These are phyloP conservation scores for Crotalus viridis DNA, from an alignment of 2,113 vertebrate genomes.

Conservation along the genomic window DNA sequence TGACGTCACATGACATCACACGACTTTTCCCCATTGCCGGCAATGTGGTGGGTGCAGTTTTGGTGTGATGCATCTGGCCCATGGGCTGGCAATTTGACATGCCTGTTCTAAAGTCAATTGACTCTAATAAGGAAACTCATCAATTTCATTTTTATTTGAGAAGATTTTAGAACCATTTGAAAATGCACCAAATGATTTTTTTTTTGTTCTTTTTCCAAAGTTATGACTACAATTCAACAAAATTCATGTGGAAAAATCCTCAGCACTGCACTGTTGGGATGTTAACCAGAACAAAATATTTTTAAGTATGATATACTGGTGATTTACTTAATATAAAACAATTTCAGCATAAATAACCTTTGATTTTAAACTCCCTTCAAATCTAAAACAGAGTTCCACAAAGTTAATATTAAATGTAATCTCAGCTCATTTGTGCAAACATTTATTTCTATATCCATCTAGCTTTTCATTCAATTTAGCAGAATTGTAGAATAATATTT, in stretches of 20 bases:
- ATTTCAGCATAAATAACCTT: background rate
- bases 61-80: no score
- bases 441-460: background rate
- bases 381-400: background rate
- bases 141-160: conserved; percentile 8
- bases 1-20: no score
- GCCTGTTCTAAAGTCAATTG: background rate
- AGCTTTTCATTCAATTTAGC: background rate
- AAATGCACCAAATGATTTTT: background rate
- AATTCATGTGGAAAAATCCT: background rate
- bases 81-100: no score
- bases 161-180: background rate
- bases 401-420: background rate
- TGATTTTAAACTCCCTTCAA: background rate
- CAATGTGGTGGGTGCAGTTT: no score
- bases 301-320: background rate
- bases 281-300: background rate
- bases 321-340: background rate
- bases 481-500: background rate
- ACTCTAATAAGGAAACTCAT: background rate
- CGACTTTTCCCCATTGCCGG: no score
- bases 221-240: background rate
- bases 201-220: conserved; percentile 2
- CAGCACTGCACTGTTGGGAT: background rate
- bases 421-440: background rate